These are phyloP conservation scores for Drosophila nasuta DNA, from an alignment of 1,140 invertebrate genomes.

Conservation along the genomic window DNA sequence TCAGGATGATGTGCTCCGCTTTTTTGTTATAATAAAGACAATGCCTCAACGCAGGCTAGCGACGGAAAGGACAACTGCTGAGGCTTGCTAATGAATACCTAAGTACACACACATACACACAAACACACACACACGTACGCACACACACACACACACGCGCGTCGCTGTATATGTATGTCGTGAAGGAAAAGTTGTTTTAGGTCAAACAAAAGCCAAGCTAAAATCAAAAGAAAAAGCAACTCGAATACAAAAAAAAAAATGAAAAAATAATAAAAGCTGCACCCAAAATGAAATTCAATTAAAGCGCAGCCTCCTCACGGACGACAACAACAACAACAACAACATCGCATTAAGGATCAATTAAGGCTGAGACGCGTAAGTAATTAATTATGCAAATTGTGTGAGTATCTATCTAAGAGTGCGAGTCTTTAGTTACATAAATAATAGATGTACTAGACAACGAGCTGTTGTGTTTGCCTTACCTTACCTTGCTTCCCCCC, in stretches of 20 bases:
- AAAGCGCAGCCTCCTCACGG: not conserved
- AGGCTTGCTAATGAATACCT: constrained; percentile 48
- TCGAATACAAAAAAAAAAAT: constrained; percentile 16
- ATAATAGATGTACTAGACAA: constrained; percentile 11
- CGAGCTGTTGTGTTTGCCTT: not conserved
- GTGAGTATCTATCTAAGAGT: constrained; percentile 12
- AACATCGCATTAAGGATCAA: constrained; percentile 27
- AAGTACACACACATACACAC: constrained; percentile 42
- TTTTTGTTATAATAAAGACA: constrained; percentile 39
- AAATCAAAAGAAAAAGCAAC: constrained; percentile 15
- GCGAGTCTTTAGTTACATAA: constrained; percentile 33
- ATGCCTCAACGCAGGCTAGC: not conserved
- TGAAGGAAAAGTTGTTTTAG: constrained; percentile 50
- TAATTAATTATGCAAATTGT: constrained; percentile 36
- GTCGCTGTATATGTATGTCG: constrained; percentile 3
- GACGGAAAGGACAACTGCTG: constrained; percentile 40
- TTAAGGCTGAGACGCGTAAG: constrained; percentile 38
- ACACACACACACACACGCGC: not conserved
- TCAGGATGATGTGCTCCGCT: constrained; percentile 18
- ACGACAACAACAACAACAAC: not conserved
- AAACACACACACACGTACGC: not conserved
- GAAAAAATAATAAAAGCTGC: constrained; percentile 15
- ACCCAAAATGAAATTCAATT: constrained; percentile 42
- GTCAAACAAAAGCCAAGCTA: constrained; percentile 47
- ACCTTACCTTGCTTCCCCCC: not conserved